Evolutionary conservation across 2,113 vertebrate genomes (phyloP), one percentile per base, ranked within the genome.

Genomic region (Platanista minor): DNA sequence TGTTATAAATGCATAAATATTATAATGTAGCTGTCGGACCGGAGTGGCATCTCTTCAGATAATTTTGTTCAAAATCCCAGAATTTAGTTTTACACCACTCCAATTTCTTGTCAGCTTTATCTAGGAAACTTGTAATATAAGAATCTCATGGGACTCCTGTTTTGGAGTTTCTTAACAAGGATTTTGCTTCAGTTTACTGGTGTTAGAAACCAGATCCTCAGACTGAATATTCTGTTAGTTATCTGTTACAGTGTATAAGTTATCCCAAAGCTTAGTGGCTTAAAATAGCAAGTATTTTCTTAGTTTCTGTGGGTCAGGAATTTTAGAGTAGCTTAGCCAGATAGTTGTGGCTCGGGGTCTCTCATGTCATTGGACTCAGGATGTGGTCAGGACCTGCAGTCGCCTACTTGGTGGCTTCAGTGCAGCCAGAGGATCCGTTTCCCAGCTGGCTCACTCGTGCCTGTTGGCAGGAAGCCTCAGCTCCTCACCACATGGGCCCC

Each of bases 131-230:
- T 87, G 21, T 39, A 62, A 36, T 41, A 74, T 33, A 57, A 85
- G 9, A 23, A 33, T 93, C 64, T 82, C 27, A n/a, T 31, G 43
- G 21, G 6, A 57, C 11, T 59, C 66, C n/a, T 89, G 41, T 84
- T 94, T 67, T 82, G 75, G 52, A 89, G 29, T 27, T 94, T 94
- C 25, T 84, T 88, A 52, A 36, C 31, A 41, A 72, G 41, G 80
- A 62, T 27, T 84, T 94, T 87, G 29, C 49, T 94, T 84, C 33
- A 49, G 27, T 83, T 90, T 78, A 92, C 31, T 62, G 9, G 17
- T 96, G 6, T 67, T 77, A 91, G 10, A 90, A 92, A 74, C 62
- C 27, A 64, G 17, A 80, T 75, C 54, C 66, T 96, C 91, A 88
- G 64, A 57, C 15, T 69, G 27, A 75, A 64, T 90, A 62, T 90